These are phyloP conservation scores for Rhopalosiphum padi DNA, from an alignment of 1,140 invertebrate species.

Conservation along the genomic window DNA sequence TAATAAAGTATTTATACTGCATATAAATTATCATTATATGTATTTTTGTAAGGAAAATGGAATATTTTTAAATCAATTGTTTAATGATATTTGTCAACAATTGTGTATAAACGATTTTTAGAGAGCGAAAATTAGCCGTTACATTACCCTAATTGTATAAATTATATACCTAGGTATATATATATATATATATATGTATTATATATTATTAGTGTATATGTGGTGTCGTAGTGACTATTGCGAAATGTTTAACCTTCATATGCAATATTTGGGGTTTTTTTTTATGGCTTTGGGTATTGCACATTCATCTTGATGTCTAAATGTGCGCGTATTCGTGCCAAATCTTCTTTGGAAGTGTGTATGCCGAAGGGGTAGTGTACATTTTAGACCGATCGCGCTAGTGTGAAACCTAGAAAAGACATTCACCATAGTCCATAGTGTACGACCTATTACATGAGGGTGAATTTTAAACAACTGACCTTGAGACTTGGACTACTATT, in stretches of 20 bases:
- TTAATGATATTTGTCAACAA: not conserved
- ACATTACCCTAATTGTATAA: not conserved
- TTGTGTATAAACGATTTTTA: not conserved
- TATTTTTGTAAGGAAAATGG: not conserved
- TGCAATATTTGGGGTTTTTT: not conserved
- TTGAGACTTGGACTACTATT: constrained; percentile 82
- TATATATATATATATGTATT: not conserved
- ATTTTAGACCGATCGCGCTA: constrained; percentile 14
- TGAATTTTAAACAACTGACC: constrained; percentile 63
- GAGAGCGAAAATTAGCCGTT: not conserved
- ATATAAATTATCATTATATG: not conserved
- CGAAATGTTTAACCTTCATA: not conserved
- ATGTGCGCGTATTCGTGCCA: not conserved
- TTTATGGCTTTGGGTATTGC: not conserved
- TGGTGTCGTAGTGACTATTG: not conserved
- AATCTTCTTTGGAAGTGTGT: not conserved
- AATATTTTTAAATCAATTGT: constrained; percentile 1
- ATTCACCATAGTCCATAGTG: not conserved
- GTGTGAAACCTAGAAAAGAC: constrained; percentile 5
- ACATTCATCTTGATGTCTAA: not conserved
- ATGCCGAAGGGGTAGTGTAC: not conserved
- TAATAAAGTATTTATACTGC: too few species aligned
- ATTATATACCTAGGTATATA: not conserved
- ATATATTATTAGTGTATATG: not conserved
- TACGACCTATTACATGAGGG: not conserved